Evolutionary conservation across 2,888 invertebrate genomes (phyloP).

Genomic region (Heteropelma amictum): DNA sequence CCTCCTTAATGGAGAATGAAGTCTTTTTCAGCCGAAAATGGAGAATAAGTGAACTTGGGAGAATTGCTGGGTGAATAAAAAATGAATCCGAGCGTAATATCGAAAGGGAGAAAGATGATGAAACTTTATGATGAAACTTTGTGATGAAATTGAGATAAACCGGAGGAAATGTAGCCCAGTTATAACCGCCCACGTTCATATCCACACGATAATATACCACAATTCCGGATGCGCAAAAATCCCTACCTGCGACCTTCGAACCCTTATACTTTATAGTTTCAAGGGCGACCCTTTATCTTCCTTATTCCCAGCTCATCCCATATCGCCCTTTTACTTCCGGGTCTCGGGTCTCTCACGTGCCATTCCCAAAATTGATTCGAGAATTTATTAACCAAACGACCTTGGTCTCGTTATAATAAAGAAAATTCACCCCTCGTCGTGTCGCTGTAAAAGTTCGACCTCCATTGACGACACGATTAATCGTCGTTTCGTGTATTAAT

Average conservation of each 20-base stretch:
- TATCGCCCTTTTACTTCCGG: constrained; percentile 19
- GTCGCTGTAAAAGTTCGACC: background rate
- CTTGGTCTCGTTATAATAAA: constrained; percentile 9
- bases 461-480: background rate
- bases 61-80: too few relatives aligned
- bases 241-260: constrained; percentile 36
- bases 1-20: too few relatives aligned
- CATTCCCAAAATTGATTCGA: constrained; percentile 41
- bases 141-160: constrained; percentile 22
- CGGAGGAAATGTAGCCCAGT: constrained; percentile 9
- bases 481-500: background rate
- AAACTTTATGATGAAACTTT: constrained; percentile 25
- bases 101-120: constrained; percentile 14
- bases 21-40: too few relatives aligned
- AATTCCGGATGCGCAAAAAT: constrained; percentile 16
- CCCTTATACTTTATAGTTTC: background rate
- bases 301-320: background rate
- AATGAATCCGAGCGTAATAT: too few relatives aligned
- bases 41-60: too few relatives aligned
- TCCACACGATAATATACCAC: background rate
- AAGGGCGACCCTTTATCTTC: constrained; percentile 1
- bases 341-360: constrained; percentile 33
- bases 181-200: constrained; percentile 20
- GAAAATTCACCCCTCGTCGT: background rate
- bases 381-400: constrained; percentile 24